Conservation (phyloP, 2,888 invertebrate genomes). For the Acronicta psi region DNA sequence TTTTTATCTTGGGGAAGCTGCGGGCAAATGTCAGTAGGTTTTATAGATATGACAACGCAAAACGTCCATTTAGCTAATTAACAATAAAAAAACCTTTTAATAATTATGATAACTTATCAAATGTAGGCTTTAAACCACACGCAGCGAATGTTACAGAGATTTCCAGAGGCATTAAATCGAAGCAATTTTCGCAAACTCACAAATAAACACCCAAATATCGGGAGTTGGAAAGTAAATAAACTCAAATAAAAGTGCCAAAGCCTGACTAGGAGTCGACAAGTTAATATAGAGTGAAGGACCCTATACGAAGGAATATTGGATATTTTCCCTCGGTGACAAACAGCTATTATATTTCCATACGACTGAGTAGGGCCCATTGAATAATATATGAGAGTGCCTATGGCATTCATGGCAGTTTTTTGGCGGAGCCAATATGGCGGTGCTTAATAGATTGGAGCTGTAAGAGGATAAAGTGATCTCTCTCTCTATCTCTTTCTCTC, state of each 20-base stretch:
- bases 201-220: background rate
- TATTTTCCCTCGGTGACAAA: constrained; percentile 10
- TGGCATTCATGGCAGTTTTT: constrained; percentile 34
- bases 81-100: constrained; percentile 1
- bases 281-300: constrained; percentile 12
- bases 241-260: constrained; percentile 19
- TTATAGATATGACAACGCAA: too few species aligned
- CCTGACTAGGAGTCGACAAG: constrained; percentile 18
- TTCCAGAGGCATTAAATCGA: constrained; percentile 1
- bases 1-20: too few species aligned
- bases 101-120: background rate
- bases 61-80: too few species aligned
- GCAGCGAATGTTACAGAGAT: background rate
- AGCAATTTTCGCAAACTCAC: constrained; percentile 2
- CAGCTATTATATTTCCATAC: constrained; percentile 36
- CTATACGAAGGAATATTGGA: constrained; percentile 34
- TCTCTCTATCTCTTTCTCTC: too few species aligned
- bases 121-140: background rate
- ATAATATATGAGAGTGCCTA: constrained; percentile 31
- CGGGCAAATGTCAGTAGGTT: too few species aligned
- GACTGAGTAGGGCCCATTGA: constrained; percentile 25
- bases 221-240: constrained; percentile 16
- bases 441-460: constrained; percentile 2
- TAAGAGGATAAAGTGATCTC: background rate
- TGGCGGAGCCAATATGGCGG: constrained; percentile 1